A percentile compares a stretch with the other conserved stretches of the same genome.
These are phyloP conservation scores for Parasteatoda lunata DNA, from an alignment of 2,888 invertebrate species.

Conservation along the genomic window DNA sequence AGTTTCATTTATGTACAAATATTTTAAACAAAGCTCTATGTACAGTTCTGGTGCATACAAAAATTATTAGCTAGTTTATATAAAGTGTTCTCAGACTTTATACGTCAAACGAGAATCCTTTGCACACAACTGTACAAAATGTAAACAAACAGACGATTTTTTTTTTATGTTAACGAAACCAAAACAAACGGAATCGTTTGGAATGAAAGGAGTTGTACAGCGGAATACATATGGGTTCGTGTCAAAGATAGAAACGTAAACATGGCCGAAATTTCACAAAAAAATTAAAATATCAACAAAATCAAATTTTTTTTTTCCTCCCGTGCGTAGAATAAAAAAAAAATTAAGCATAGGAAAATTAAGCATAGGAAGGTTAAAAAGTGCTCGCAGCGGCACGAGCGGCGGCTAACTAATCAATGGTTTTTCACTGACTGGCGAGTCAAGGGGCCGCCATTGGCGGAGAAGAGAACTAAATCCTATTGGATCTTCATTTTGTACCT, in stretches of 20 bases:
- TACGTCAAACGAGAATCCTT: background rate
- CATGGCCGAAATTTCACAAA: conserved; percentile 5
- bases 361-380: conserved; percentile 40
- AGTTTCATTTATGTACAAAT: conserved; percentile 12
- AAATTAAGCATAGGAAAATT: conserved; percentile 33
- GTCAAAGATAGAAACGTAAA: conserved; percentile 8
- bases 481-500: conserved; percentile 61
- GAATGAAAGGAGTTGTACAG: background rate
- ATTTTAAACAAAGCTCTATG: background rate
- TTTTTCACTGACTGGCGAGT: conserved; percentile 50
- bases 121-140: background rate
- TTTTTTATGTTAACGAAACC: conserved; percentile 20
- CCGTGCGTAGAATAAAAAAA: conserved; percentile 33
- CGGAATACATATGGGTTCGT: background rate
- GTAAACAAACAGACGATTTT: conserved; percentile 48
- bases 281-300: conserved; percentile 22
- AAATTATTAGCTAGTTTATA: background rate
- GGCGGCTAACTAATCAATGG: conserved; percentile 65
- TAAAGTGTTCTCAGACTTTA: background rate
- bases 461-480: conserved; percentile 39
- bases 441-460: conserved; percentile 63
- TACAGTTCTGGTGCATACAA: background rate
- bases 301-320: conserved; percentile 25
- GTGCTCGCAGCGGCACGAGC: conserved; percentile 63
- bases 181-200: conserved; percentile 1